Percentiles rank a stretch among this genome's conserved stretches.
These are phyloP conservation scores for Sciurus carolinensis DNA, from an alignment of 2,797 vertebrate species.

Conservation along the genomic window DNA sequence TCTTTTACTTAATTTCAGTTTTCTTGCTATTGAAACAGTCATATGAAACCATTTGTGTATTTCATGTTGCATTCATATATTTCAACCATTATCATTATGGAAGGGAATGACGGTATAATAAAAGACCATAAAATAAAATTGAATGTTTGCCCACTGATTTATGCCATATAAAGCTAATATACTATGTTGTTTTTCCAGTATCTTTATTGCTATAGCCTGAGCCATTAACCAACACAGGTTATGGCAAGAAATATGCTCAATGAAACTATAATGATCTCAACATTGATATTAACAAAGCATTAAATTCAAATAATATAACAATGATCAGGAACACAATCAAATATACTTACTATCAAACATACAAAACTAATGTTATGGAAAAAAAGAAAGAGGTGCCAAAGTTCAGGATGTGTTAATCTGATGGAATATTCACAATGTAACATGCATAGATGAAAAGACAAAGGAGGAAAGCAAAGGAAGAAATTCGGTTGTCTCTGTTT, in stretches of 20 bases:
- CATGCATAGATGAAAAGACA: neutral
- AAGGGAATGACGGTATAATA: constrained; percentile 9
- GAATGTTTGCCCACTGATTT: constrained; percentile 47
- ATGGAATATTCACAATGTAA: neutral
- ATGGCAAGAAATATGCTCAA: neutral
- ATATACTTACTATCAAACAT: neutral
- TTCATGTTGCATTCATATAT: neutral
- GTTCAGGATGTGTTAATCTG: too few relatives aligned
- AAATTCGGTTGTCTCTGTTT: neutral
- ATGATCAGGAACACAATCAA: neutral
- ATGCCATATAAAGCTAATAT: neutral
- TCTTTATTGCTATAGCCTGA: neutral
- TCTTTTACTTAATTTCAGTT: constrained; percentile 15
- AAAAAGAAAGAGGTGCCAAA: neutral
- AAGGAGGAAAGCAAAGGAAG: neutral
- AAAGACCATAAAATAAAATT: constrained; percentile 55
- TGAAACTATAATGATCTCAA: neutral
- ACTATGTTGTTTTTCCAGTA: neutral
- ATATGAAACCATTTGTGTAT: constrained; percentile 10
- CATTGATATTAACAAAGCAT: constrained; percentile 9
- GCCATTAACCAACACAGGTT: neutral
- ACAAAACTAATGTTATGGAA: neutral
- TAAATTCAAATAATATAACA: neutral
- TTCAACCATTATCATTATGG: constrained; percentile 13
- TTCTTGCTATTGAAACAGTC: constrained; percentile 18